Conservation (phyloP, 2,888 invertebrate species). For the Reticulitermes lucifugus region DNA sequence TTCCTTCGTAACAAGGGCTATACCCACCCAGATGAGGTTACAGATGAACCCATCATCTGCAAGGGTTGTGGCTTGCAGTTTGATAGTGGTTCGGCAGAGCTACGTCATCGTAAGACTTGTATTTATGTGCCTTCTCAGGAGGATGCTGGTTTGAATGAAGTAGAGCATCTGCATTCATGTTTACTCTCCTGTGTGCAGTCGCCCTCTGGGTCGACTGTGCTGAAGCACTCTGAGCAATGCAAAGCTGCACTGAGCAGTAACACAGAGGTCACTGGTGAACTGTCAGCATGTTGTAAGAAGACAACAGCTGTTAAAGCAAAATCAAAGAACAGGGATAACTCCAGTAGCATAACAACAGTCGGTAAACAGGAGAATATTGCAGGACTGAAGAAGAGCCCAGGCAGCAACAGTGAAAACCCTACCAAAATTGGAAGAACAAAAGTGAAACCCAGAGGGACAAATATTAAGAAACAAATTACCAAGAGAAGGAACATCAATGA, state of each 20-base stretch:
- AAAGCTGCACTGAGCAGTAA: not conserved
- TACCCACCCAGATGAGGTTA: slow-evolving; percentile 32
- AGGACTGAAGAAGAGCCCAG: not conserved
- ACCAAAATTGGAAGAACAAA: not conserved
- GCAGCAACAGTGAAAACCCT: not conserved
- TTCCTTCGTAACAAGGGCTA: slow-evolving; percentile 35
- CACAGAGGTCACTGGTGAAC: not conserved
- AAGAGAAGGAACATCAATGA: not conserved
- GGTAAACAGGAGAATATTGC: not conserved
- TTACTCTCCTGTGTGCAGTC: slow-evolving; percentile 30
- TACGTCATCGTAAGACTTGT: slow-evolving; percentile 52
- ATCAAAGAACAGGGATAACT: not conserved
- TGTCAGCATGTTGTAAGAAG: not conserved
- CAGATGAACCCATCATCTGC: slow-evolving; percentile 48
- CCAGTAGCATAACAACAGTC: not conserved
- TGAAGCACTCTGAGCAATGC: not conserved
- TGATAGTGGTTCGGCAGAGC: slow-evolving; percentile 49
- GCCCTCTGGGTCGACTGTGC: not conserved
- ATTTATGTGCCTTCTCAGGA: slow-evolving; percentile 30
- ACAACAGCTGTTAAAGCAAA: not conserved
- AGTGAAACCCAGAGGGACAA: not conserved
- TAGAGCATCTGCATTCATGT: not conserved
- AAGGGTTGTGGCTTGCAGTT: slow-evolving; percentile 52
- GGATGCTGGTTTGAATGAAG: not conserved
- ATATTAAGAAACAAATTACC: not conserved